Base-by-base conservation (phyloP, 2,113 vertebrate genomes). In the Hippoglossus stenolepis region DNA sequence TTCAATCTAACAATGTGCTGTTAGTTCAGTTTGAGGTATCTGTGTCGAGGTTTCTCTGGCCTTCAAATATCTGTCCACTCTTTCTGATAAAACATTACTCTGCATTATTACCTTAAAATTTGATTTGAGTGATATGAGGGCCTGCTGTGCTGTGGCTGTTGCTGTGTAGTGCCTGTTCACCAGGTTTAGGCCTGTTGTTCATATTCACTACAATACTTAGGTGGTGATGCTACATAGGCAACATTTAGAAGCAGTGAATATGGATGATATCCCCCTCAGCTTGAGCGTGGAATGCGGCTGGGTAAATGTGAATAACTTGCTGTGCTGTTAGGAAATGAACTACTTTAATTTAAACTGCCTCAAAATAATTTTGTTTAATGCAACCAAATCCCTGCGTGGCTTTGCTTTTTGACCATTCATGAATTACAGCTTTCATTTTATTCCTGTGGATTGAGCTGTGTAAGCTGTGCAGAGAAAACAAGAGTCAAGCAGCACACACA, bases 321-420 rank as follows among this genome's bases (percentile, higher is more conserved):
- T 3, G n/a, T 8, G 47, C n/a, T 40, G 58, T 53, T 65, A 13
- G 40, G 3, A 26, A 40, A 4, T 61, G 12, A 83, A 45, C 18
- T 23, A 60, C 17, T 53, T 17, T 14, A 5, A 66, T 70, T 64
- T 26, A 62, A 76, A 5, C 26, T 67, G 51, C 77, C 75, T 62
- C 68, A 79, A 68, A 83, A 83, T 80, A 75, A 78, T 78, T 15
- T 69, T 72, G 54, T 60, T 75, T 12, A 17, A 75, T 78, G 40
- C 65, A 70, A 10, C 57, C 45, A 59, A 53, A 78, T 67, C 68
- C 53, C 23, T 64, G 82, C 57, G 70, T 65, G 57, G 72, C 78
- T 84, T 79, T 65, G 78, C 51, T 70, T 71, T 68, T 31, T 31
- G 31, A 31, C 6, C 31, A 35, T 58, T 15, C 65, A 77, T 77